phyloP scores from a whole-genome alignment of 2,888 invertebrate species.

The Diloba caeruleocephala region DNA sequence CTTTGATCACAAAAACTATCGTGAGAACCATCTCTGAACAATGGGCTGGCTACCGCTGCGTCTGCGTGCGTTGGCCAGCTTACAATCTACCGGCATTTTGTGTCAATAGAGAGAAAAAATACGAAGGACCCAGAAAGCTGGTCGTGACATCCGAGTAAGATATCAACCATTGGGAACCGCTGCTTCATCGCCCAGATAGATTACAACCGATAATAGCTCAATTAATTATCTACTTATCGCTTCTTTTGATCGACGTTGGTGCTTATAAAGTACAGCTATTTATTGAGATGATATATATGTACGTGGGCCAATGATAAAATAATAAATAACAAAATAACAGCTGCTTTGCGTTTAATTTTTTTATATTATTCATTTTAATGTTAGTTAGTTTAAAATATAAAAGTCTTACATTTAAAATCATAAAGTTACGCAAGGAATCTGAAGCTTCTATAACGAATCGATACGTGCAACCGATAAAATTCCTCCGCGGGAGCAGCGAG shows the following conservation, averaged over 20 bases:
- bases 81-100: conserved; percentile 60
- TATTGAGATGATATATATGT: no score
- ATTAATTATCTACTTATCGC: conserved; percentile 53
- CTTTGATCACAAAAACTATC: conserved; percentile 75
- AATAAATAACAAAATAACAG: no score
- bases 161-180: conserved; percentile 68
- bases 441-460: conserved; percentile 59
- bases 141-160: conserved; percentile 74
- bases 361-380: not conserved
- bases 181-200: conserved; percentile 63
- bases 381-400: not conserved
- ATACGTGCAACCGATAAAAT: conserved; percentile 69
- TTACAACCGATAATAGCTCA: conserved; percentile 66
- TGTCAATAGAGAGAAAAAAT: conserved; percentile 71
- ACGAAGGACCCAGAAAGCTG: conserved; percentile 55
- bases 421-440: conserved; percentile 28
- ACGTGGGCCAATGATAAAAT: no score
- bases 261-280: conserved; percentile 7
- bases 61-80: conserved; percentile 64
- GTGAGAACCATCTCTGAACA: conserved; percentile 78
- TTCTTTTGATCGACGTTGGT: conserved; percentile 32
- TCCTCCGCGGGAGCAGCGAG: conserved; percentile 64
- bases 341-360: no score
- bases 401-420: conserved; percentile 9
- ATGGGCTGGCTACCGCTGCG: conserved; percentile 65